Percentiles rank a stretch among this genome's conserved stretches.
Evolutionary conservation across 1,140 invertebrate genomes (phyloP).

Genomic region (Hypsibius dujardini): DNA sequence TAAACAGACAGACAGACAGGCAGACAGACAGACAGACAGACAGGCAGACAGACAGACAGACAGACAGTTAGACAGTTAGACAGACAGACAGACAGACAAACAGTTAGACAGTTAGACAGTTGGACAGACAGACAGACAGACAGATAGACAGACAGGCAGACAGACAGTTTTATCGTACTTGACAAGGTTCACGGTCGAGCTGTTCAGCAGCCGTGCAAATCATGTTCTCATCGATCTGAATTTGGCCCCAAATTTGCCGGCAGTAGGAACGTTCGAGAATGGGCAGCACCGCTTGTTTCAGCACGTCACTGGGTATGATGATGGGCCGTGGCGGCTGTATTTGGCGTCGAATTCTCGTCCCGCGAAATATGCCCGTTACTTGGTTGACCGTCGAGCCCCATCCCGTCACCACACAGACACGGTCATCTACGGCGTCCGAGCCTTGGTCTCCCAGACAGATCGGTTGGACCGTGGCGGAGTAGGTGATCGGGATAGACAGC

Average conservation of each 20-base stretch:
- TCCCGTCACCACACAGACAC: slow-evolving; percentile 3
- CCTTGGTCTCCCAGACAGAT: neutral
- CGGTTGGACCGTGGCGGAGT: neutral
- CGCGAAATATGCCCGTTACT: neutral
- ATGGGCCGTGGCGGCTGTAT: neutral
- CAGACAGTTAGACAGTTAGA: too few relatives aligned
- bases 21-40: too few relatives aligned
- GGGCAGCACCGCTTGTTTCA: neutral
- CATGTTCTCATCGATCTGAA: neutral
- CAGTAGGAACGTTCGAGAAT: neutral
- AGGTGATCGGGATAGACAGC: neutral
- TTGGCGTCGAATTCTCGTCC: neutral
- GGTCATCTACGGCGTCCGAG: neutral
- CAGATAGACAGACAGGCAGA: too few relatives aligned
- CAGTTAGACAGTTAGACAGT: too few relatives aligned
- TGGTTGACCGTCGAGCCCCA: neutral
- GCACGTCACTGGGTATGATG: neutral
- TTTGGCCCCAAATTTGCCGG: neutral
- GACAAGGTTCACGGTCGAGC: neutral
- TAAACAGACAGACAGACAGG: too few relatives aligned
- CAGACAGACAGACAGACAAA: too few relatives aligned
- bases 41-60: too few relatives aligned
- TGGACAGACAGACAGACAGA: too few relatives aligned
- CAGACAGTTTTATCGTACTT: neutral
- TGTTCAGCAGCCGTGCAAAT: neutral